Evolutionary conservation across 2,797 vertebrate species (phyloP), one percentile per base, ranked within the genome.

Genomic region (Strix occidentalis): DNA sequence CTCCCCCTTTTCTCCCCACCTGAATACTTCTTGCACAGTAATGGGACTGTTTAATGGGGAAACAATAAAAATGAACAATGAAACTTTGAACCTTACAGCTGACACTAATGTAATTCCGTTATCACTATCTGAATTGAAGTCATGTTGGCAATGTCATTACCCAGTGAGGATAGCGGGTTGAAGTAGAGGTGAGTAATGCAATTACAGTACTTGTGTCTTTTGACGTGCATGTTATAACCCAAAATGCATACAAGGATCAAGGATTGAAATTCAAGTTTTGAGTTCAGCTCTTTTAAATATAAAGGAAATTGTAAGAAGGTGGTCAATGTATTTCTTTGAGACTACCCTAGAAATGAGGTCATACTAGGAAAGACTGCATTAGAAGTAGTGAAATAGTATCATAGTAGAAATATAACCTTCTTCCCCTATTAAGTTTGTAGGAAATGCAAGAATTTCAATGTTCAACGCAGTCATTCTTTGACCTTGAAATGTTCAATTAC

Each of bases 21-120:
- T 72, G 77, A 84, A 81, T 90, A 53, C 65, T 93, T 90, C 90
- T 46, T 91, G 64, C 84, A 33, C 20, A 76, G 31, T 75, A 93
- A 83, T 96, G 61, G 11, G 80, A 72, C 82, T 94, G 43, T 90
- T 80, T 85, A 93, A 51, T 89, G n/a, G 39, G 63, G 83, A 86
- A 93, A 72, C 90, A 95, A 58, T 94, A 84, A 92, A 94, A 91
- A 60, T 69, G 80, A 91, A 29, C 43, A 86, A 61, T 92, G 84
- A 69, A 96, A 91, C 48, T 90, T 86, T 88, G 72, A 97, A 87
- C 76, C 37, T 81, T 79, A n/a, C 41, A 87, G 51, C 45, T 79
- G 64, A 85, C 64, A 88, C 24, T 78, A 63, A 31, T 81, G 41
- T 72, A 79, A 61, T 82, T 91, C 56, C 0, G 3, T 58, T 92